These are phyloP conservation scores for Mesorhabditis sp. DNA, from an alignment of 2,888 invertebrate species.

Conservation along the genomic window DNA sequence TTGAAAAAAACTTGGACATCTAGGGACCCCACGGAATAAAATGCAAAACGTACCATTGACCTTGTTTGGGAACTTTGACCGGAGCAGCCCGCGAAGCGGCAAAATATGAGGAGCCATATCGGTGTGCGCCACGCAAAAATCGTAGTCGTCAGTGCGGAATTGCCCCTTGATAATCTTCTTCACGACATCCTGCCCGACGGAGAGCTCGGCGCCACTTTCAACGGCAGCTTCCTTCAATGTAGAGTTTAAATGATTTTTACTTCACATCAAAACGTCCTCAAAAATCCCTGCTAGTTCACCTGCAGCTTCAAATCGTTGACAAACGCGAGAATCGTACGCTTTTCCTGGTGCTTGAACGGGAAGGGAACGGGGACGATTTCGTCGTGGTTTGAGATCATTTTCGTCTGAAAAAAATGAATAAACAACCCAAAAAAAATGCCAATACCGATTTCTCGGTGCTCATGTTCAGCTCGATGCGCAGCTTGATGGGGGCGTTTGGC, in stretches of 20 bases:
- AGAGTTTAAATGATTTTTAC: background rate
- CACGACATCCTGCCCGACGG: slow-evolving; percentile 51
- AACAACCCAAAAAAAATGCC: background rate
- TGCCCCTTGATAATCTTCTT: slow-evolving; percentile 57
- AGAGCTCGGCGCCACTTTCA: slow-evolving; percentile 53
- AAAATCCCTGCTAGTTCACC: slow-evolving; percentile 1
- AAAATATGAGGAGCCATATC: slow-evolving; percentile 49
- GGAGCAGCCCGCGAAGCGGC: slow-evolving; percentile 52
- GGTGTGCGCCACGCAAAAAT: slow-evolving; percentile 53
- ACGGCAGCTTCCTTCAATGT: slow-evolving; percentile 37
- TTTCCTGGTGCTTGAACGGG: slow-evolving; percentile 55
- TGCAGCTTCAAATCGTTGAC: slow-evolving; percentile 44
- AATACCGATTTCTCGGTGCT: slow-evolving; percentile 69
- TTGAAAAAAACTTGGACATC: too few species aligned
- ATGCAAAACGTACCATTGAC: slow-evolving; percentile 37
- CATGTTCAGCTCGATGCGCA: slow-evolving; percentile 78
- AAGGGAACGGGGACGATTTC: slow-evolving; percentile 54
- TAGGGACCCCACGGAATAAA: too few species aligned
- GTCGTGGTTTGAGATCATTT: slow-evolving; percentile 49
- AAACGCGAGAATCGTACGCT: slow-evolving; percentile 55
- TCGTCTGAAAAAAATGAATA: slow-evolving; percentile 35
- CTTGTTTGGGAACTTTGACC: slow-evolving; percentile 52
- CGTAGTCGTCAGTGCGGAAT: slow-evolving; percentile 54
- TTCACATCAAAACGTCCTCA: background rate
- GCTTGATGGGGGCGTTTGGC: slow-evolving; percentile 71